Percentiles rank a stretch among this genome's conserved stretches.
These are phyloP conservation scores for Mythimna albipuncta DNA, from an alignment of 2,888 invertebrate genomes.

Conservation along the genomic window DNA sequence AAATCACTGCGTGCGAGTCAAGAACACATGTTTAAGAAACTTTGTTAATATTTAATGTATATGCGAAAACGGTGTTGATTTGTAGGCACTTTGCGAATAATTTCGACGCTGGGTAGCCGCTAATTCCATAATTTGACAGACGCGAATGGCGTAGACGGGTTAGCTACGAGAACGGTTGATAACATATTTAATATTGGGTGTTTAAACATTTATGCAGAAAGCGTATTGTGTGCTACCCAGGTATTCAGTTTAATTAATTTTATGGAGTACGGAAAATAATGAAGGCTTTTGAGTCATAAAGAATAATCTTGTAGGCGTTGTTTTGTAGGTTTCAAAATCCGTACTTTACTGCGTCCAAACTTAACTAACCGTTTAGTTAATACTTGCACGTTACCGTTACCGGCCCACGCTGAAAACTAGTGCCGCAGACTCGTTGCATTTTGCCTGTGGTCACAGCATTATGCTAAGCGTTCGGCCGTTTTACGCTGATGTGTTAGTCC, in stretches of 20 bases:
- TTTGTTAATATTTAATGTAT: conserved; percentile 89
- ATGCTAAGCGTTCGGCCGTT: too few species aligned
- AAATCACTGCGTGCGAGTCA: conserved; percentile 78
- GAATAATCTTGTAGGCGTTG: too few species aligned
- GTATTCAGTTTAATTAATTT: conserved; percentile 22
- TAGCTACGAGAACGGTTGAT: conserved; percentile 36
- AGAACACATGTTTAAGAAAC: conserved; percentile 88
- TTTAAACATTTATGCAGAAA: conserved; percentile 38
- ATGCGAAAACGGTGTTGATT: conserved; percentile 81
- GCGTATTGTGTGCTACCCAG: conserved; percentile 16
- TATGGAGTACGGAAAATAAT: conserved; percentile 1
- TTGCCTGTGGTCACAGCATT: too few species aligned
- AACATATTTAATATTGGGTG: conserved; percentile 42
- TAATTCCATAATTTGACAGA: conserved; percentile 86
- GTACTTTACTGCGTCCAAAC: too few species aligned
- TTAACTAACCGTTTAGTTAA: too few species aligned
- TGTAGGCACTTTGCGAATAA: conserved; percentile 83
- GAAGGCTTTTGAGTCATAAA: not conserved
- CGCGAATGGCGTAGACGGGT: conserved; percentile 66
- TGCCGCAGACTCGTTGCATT: too few species aligned
- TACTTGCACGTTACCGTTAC: too few species aligned
- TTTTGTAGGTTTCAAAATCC: too few species aligned
- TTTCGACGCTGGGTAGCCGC: conserved; percentile 80
- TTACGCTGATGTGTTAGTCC: too few species aligned
- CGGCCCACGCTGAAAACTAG: too few species aligned